Evolutionary conservation across 1,140 invertebrate genomes (phyloP).

Genomic region (Lasaia peninsularis): DNA sequence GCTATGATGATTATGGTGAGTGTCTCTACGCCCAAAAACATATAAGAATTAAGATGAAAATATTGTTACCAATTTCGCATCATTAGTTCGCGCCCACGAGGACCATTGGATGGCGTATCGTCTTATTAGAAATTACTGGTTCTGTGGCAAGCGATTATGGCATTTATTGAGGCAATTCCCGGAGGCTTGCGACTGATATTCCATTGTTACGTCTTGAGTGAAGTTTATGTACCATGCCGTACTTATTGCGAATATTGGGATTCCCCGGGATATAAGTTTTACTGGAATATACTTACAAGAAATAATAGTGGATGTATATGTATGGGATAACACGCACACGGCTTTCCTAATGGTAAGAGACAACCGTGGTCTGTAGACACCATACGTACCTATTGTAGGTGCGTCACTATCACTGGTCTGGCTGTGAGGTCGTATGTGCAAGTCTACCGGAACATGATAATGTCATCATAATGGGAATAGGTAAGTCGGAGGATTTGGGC

Average conservation of each 20-base stretch:
- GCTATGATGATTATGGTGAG: too few species aligned
- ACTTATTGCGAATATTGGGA: constrained; percentile 43
- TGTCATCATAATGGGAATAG: too few species aligned
- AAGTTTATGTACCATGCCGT: constrained; percentile 40
- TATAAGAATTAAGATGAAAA: not conserved
- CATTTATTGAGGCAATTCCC: constrained; percentile 27
- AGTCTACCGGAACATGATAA: too few species aligned
- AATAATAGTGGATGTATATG: too few species aligned
- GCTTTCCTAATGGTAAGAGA: too few species aligned
- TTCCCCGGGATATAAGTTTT: constrained; percentile 5
- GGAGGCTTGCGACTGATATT: constrained; percentile 29
- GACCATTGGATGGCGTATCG: constrained; percentile 43
- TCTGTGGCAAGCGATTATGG: constrained; percentile 29
- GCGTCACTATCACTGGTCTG: too few species aligned
- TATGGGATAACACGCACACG: too few species aligned
- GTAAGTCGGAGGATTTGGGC: too few species aligned
- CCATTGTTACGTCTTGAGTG: constrained; percentile 32
- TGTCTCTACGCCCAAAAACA: too few species aligned
- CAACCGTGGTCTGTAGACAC: too few species aligned
- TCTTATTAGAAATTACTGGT: constrained; percentile 50
- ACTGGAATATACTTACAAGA: constrained; percentile 19
- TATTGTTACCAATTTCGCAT: constrained; percentile 39
- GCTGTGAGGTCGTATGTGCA: too few species aligned
- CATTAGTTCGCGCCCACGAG: constrained; percentile 33
- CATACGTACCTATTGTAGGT: too few species aligned